These are phyloP conservation scores for Recurvirostra avosetta DNA, from an alignment of 2,113 vertebrate species.

Conservation along the genomic window DNA sequence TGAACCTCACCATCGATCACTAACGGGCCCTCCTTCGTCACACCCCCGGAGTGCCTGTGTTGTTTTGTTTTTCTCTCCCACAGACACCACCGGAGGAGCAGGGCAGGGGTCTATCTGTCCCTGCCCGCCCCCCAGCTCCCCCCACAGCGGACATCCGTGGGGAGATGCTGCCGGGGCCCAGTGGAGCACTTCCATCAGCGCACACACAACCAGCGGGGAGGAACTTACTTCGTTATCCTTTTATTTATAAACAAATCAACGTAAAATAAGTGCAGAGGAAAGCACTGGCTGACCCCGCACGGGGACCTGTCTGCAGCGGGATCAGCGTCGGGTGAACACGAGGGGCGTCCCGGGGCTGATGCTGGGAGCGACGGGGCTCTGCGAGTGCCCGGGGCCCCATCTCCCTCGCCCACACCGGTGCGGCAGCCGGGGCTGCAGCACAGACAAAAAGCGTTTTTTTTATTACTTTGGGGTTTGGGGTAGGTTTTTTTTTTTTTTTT, in stretches of 20 bases:
- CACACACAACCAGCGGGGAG: neutral
- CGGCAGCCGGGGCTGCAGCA: neutral
- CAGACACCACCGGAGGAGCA: too few relatives aligned
- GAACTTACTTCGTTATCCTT: neutral
- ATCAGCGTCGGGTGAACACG: fast-evolving
- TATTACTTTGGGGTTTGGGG: neutral
- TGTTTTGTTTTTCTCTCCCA: too few relatives aligned
- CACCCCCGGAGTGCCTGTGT: too few relatives aligned
- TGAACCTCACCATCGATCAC: too few relatives aligned
- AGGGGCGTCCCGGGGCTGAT: neutral
- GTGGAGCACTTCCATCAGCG: neutral
- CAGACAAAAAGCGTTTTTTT: neutral
- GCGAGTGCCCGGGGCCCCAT: neutral
- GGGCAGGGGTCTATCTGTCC: too few relatives aligned
- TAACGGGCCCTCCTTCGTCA: too few relatives aligned
- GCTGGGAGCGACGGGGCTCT: neutral
- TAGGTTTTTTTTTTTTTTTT: neutral
- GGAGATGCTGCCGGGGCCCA: fast-evolving
- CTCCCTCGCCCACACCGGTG: neutral
- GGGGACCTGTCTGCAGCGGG: constrained; percentile 16
- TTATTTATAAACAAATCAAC: constrained; percentile 76
- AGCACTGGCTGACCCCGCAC: constrained; percentile 24
- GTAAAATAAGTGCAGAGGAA: constrained; percentile 71
- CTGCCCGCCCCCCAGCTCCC: too few relatives aligned
- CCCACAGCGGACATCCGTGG: fast-evolving